A percentile compares a stretch with the other conserved stretches of the same genome.
phyloP scores from a whole-genome alignment of 2,113 vertebrate genomes.

The Morone chrysops region DNA sequence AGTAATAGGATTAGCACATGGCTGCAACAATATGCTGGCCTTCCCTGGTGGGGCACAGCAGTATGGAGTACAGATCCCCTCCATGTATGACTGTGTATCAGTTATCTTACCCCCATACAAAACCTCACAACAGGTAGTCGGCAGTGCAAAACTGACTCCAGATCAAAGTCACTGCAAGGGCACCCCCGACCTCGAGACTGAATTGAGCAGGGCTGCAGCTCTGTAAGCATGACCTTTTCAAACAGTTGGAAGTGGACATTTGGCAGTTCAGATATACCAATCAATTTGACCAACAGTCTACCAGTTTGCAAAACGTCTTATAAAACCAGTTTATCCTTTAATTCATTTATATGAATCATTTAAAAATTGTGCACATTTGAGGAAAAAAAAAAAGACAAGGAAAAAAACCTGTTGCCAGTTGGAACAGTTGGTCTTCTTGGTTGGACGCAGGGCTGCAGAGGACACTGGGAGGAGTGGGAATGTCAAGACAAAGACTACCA shows the following conservation, averaged over 20 bases:
- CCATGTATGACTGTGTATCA: slow-evolving; percentile 37
- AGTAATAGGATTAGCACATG: slow-evolving; percentile 64
- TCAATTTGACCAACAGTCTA: neutral
- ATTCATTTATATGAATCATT: neutral
- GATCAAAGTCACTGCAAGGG: slow-evolving; percentile 56
- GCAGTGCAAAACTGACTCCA: slow-evolving; percentile 57
- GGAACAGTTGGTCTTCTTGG: slow-evolving; percentile 57
- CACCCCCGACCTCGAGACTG: slow-evolving; percentile 43
- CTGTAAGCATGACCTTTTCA: slow-evolving; percentile 9
- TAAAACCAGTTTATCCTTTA: neutral
- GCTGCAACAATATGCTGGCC: slow-evolving; percentile 37
- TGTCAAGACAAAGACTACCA: slow-evolving; percentile 90
- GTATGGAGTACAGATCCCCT: neutral
- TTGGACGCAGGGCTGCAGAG: slow-evolving; percentile 81
- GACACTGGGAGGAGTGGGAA: slow-evolving; percentile 92
- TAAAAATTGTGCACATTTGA: neutral
- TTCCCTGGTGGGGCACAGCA: slow-evolving; percentile 30
- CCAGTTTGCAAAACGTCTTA: neutral
- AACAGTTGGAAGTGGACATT: slow-evolving; percentile 9
- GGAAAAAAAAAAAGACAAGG: neutral
- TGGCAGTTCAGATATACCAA: neutral
- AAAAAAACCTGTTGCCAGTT: slow-evolving; percentile 35
- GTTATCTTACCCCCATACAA: slow-evolving; percentile 43
- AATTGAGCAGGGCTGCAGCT: slow-evolving; percentile 19
- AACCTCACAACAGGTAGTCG: slow-evolving; percentile 66